These are phyloP conservation scores for Macrotis lagotis DNA, from an alignment of 2,113 vertebrate genomes.

Conservation along the genomic window DNA sequence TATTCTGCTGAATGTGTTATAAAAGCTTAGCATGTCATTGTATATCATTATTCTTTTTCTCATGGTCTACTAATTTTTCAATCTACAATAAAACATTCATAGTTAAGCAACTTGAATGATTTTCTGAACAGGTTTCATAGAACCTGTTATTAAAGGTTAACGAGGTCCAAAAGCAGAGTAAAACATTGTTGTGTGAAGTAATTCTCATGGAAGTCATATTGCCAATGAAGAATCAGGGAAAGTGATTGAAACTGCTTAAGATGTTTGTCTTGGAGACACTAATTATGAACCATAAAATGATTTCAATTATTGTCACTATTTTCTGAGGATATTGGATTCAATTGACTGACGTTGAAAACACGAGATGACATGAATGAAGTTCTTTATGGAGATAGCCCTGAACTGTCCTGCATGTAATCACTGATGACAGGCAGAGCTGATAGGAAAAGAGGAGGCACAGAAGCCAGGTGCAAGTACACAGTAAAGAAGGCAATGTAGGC, in stretches of 20 bases:
- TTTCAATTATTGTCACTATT: background rate
- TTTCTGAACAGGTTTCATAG: background rate
- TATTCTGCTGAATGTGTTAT: background rate
- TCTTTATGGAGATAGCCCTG: too few relatives aligned
- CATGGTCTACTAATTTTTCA: background rate
- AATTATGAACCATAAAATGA: background rate
- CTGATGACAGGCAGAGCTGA: background rate
- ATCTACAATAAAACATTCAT: background rate
- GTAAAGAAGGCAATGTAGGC: background rate
- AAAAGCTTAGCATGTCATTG: background rate
- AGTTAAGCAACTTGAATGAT: background rate
- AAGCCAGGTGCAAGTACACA: background rate
- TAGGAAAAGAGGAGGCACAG: background rate
- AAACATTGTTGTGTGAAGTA: background rate
- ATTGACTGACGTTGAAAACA: background rate
- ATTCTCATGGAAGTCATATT: background rate
- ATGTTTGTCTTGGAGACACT: background rate
- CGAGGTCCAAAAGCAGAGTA: background rate
- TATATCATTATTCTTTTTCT: background rate
- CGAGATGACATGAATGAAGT: background rate
- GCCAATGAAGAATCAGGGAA: background rate
- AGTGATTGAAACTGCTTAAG: background rate
- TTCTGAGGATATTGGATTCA: background rate
- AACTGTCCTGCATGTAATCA: background rate
- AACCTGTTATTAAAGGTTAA: background rate